phyloP scores from a whole-genome alignment of 2,888 invertebrate genomes.

The Caenorhabditis angaria region DNA sequence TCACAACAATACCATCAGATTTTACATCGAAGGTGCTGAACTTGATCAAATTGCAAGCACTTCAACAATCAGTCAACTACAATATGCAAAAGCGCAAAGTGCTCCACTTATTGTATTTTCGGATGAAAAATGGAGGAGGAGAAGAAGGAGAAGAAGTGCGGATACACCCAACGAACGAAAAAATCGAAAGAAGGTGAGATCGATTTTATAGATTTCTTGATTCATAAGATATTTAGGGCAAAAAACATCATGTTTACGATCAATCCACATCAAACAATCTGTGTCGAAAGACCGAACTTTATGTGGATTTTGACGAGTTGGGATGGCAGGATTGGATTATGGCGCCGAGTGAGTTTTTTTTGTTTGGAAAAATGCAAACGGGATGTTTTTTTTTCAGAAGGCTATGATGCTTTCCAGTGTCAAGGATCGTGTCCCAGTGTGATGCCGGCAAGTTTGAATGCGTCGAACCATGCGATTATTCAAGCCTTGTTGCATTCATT shows the following conservation, averaged over 20 bases:
- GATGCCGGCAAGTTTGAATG: constrained; percentile 89
- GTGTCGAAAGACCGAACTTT: constrained; percentile 87
- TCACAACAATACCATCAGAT: constrained; percentile 12
- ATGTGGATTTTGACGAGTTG: constrained; percentile 93
- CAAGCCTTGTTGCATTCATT: constrained; percentile 94
- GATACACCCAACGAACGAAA: constrained; percentile 45
- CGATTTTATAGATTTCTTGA: not conserved
- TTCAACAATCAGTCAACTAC: constrained; percentile 32
- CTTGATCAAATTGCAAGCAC: constrained; percentile 33
- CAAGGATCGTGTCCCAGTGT: constrained; percentile 94
- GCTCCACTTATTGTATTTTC: constrained; percentile 47
- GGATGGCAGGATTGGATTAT: constrained; percentile 93
- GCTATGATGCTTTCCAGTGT: constrained; percentile 88
- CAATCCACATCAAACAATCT: constrained; percentile 46
- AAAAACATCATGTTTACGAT: constrained; percentile 39
- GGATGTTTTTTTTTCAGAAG: no score
- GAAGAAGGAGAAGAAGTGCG: constrained; percentile 42
- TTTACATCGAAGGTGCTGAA: constrained; percentile 29
- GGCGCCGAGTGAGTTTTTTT: constrained; percentile 66
- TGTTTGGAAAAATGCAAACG: no score
- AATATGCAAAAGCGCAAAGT: constrained; percentile 32
- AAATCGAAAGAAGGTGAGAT: constrained; percentile 42
- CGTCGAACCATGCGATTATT: constrained; percentile 97
- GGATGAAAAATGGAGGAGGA: constrained; percentile 41
- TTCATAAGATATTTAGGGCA: constrained; percentile 20